Evolutionary conservation across 2,113 vertebrate genomes (phyloP).

Genomic region (Galemys pyrenaicus): DNA sequence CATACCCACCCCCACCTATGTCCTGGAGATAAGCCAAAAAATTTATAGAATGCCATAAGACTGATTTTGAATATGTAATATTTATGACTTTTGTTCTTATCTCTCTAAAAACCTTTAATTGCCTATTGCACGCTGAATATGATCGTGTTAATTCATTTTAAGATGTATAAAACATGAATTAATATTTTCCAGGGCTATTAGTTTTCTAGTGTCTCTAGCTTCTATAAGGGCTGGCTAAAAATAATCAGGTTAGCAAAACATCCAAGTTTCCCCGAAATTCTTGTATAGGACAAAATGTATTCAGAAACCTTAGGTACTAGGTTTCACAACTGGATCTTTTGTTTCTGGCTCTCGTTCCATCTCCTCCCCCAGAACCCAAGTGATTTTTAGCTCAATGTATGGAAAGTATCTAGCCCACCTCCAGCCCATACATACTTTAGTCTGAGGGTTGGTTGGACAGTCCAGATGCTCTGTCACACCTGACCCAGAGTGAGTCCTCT

Average conservation of each 20-base stretch:
- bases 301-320: constrained; percentile 34
- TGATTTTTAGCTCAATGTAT: constrained; percentile 43
- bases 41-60: constrained; percentile 59
- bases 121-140: constrained; percentile 55
- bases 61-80: constrained; percentile 61
- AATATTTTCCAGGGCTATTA: constrained; percentile 54
- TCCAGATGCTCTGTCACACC: constrained; percentile 34
- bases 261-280: constrained; percentile 1
- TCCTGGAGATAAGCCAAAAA: constrained; percentile 65
- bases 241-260: constrained; percentile 54
- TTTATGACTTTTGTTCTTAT: constrained; percentile 38
- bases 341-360: constrained; percentile 37
- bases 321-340: constrained; percentile 56
- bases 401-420: constrained; percentile 2
- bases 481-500: constrained; percentile 43
- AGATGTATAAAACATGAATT: constrained; percentile 40
- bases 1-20: constrained; percentile 45
- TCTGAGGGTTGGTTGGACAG: background rate
- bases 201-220: constrained; percentile 1
- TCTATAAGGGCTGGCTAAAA: constrained; percentile 45
- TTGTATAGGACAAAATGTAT: constrained; percentile 55
- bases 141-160: constrained; percentile 63
- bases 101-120: constrained; percentile 55
- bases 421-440: background rate
- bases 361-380: constrained; percentile 41